Conservation (phyloP, 2,797 vertebrate species). For the Poecilia wingei region DNA sequence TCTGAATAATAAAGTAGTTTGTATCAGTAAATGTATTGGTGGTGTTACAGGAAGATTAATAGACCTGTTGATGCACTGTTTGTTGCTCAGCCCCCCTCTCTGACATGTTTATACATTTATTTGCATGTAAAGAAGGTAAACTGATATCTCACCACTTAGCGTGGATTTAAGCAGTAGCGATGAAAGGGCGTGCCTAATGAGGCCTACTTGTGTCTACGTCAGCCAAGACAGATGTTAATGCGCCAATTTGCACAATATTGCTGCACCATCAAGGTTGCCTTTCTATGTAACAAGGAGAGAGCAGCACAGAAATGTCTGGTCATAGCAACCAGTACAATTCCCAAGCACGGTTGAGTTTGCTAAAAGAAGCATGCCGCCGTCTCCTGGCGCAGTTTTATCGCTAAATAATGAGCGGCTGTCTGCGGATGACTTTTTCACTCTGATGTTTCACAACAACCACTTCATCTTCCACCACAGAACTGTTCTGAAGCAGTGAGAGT, state of each 20-base stretch:
- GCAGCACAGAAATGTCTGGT: background rate
- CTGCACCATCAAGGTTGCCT: background rate
- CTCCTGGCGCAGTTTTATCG: background rate
- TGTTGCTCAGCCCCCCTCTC: background rate
- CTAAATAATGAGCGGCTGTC: conserved; percentile 27
- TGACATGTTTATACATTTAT: background rate
- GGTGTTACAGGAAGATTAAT: conserved; percentile 1
- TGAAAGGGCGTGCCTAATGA: background rate
- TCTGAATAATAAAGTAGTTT: background rate
- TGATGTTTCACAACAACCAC: conserved; percentile 25
- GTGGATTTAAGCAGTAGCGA: background rate
- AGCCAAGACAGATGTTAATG: background rate
- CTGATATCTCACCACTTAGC: background rate
- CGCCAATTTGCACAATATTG: background rate
- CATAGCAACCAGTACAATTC: background rate
- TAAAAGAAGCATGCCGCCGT: background rate
- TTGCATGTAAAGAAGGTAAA: background rate
- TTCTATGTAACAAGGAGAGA: background rate
- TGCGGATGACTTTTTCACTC: background rate
- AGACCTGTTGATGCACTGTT: background rate
- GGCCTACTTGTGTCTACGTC: background rate
- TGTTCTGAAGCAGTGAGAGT: conserved; percentile 25
- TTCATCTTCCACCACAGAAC: background rate
- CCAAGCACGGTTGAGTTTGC: background rate
- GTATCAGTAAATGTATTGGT: background rate